A percentile compares a stretch with the other conserved stretches of the same genome.
Conservation (phyloP, 2,888 invertebrate genomes). For the Trachelus stipa region DNA sequence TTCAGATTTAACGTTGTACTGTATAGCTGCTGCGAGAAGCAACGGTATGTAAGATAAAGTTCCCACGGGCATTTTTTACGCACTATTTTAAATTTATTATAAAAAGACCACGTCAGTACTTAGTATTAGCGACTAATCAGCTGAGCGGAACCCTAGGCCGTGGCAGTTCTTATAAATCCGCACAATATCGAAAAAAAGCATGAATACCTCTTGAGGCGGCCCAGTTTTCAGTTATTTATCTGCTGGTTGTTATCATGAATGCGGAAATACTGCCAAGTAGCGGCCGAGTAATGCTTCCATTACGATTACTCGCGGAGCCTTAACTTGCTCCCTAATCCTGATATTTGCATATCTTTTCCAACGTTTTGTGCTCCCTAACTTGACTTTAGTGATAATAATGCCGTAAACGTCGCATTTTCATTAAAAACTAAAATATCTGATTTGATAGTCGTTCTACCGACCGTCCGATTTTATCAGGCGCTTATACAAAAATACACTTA, state of each 20-base stretch:
- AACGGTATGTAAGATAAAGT: not conserved
- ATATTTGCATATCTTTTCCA: slow-evolving; percentile 31
- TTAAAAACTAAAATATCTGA: not conserved
- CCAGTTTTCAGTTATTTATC: slow-evolving; percentile 50
- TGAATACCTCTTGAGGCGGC: slow-evolving; percentile 37
- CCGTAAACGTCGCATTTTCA: not conserved
- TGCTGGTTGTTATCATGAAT: slow-evolving; percentile 41
- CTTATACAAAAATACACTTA: not conserved
- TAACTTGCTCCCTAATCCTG: slow-evolving; percentile 9
- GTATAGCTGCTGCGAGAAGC: slow-evolving; percentile 12
- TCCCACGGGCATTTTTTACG: not conserved
- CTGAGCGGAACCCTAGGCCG: not conserved
- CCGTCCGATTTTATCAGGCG: not conserved
- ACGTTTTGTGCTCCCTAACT: not conserved
- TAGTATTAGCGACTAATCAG: not conserved
- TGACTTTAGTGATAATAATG: not conserved
- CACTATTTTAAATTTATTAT: not conserved
- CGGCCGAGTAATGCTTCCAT: slow-evolving; percentile 19
- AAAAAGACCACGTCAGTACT: not conserved
- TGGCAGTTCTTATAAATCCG: slow-evolving; percentile 44
- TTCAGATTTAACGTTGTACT: slow-evolving; percentile 5
- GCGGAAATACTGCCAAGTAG: slow-evolving; percentile 53
- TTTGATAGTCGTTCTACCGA: not conserved
- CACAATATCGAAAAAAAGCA: slow-evolving; percentile 34
- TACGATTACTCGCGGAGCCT: not conserved